phyloP scores from a whole-genome alignment of 1,140 invertebrate species.

The Cecropterus lyciades region DNA sequence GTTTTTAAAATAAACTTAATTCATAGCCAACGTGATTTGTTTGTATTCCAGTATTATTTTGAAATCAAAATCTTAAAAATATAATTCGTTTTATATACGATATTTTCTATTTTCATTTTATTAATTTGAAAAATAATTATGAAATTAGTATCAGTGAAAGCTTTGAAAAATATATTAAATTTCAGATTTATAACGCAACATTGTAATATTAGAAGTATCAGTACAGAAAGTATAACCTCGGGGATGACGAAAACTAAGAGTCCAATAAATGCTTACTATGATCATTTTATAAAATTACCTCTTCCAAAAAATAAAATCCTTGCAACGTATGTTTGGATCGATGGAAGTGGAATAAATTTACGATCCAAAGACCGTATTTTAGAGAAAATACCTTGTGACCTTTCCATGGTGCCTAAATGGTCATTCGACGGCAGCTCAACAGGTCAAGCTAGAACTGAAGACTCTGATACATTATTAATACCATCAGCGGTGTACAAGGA shows the following conservation, averaged over 20 bases:
- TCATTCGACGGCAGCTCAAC: constrained; percentile 97
- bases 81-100: constrained; percentile 8
- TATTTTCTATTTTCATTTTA: not conserved
- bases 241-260: constrained; percentile 42
- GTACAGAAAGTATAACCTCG: constrained; percentile 46
- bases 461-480: constrained; percentile 95
- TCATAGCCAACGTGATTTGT: constrained; percentile 4
- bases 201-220: constrained; percentile 8
- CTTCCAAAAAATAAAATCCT: constrained; percentile 88
- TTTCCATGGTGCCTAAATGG: constrained; percentile 95
- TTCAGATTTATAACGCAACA: not conserved
- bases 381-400: constrained; percentile 86
- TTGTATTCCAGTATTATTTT: not conserved
- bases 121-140: not conserved
- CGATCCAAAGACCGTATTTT: constrained; percentile 92
- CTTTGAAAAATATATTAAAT: constrained; percentile 2
- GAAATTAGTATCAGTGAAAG: not conserved
- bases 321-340: constrained; percentile 96
- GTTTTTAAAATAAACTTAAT: not conserved
- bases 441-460: constrained; percentile 89
- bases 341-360: constrained; percentile 93
- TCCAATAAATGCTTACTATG: constrained; percentile 77
- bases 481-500: constrained; percentile 96
- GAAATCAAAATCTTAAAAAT: not conserved
- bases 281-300: constrained; percentile 88